A percentile compares a stretch with the other conserved stretches of the same genome.
Conservation (phyloP, 1,140 invertebrate genomes). For the Brachionus rubens region DNA sequence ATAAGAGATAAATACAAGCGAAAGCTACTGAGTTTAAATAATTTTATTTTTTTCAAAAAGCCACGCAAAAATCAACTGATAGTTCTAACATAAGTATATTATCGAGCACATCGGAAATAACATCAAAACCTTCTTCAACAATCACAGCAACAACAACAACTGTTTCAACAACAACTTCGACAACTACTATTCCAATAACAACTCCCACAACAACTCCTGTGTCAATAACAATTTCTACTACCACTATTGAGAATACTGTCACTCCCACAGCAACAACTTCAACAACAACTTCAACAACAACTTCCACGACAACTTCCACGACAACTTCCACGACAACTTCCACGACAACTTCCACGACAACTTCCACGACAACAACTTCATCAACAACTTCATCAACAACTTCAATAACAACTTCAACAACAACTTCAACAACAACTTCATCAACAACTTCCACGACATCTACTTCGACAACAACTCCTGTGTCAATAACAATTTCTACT, state of each 20-base stretch:
- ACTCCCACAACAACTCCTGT: background rate
- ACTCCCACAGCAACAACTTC: background rate
- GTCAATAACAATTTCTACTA: background rate
- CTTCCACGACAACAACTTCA: too few relatives aligned
- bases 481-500: background rate
- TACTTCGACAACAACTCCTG: background rate
- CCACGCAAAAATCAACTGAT: too few relatives aligned
- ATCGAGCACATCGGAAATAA: too few relatives aligned
- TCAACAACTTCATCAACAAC: background rate
- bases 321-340: too few relatives aligned
- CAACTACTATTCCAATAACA: background rate
- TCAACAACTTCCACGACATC: background rate
- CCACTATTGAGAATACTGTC: background rate
- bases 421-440: background rate
- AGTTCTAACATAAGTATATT: background rate
- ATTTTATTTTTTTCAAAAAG: too few relatives aligned
- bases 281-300: background rate
- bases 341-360: too few relatives aligned
- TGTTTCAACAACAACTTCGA: background rate
- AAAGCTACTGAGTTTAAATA: too few relatives aligned
- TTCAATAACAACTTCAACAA: background rate
- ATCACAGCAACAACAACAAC: too few relatives aligned
- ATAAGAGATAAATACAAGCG: too few relatives aligned
- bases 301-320: background rate
- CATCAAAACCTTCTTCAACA: too few relatives aligned